Conservation (phyloP, 1,140 invertebrate genomes). For the Oncopeltus fasciatus region DNA sequence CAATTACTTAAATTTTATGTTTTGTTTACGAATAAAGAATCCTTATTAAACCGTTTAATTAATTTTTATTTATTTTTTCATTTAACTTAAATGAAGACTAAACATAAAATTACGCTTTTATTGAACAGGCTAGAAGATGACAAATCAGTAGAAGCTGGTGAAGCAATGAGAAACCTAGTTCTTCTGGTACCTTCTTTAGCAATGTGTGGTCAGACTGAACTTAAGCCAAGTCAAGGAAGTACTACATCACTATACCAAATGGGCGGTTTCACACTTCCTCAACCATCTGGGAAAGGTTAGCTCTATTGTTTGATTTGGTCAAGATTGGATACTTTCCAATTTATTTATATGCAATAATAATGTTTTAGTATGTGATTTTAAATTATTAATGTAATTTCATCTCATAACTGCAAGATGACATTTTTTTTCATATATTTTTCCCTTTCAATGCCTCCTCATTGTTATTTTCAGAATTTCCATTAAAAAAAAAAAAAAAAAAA, state of each 20-base stretch:
- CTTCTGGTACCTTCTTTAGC: constrained; percentile 84
- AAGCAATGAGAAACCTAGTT: constrained; percentile 83
- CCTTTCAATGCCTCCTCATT: too few relatives aligned
- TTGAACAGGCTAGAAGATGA: constrained; percentile 63
- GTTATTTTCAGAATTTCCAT: too few relatives aligned
- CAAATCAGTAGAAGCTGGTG: constrained; percentile 59
- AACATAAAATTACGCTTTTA: too few relatives aligned
- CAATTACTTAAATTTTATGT: too few relatives aligned
- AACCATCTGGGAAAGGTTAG: constrained; percentile 72
- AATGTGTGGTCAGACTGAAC: constrained; percentile 81
- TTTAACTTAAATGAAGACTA: too few relatives aligned
- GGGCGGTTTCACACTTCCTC: constrained; percentile 79
- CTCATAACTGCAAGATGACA: background rate
- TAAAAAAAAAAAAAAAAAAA: too few relatives aligned
- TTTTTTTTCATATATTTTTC: too few relatives aligned
- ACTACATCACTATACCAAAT: constrained; percentile 82
- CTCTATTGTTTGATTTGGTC: background rate
- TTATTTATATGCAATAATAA: background rate
- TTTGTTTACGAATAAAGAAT: too few relatives aligned
- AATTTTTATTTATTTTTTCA: too few relatives aligned
- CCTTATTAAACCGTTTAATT: too few relatives aligned
- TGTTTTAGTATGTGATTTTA: background rate
- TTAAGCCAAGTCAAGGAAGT: constrained; percentile 69
- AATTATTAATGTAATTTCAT: background rate
- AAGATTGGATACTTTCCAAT: too few relatives aligned